phyloP scores from a whole-genome alignment of 2,888 invertebrate genomes.

The Clunio marinus region DNA sequence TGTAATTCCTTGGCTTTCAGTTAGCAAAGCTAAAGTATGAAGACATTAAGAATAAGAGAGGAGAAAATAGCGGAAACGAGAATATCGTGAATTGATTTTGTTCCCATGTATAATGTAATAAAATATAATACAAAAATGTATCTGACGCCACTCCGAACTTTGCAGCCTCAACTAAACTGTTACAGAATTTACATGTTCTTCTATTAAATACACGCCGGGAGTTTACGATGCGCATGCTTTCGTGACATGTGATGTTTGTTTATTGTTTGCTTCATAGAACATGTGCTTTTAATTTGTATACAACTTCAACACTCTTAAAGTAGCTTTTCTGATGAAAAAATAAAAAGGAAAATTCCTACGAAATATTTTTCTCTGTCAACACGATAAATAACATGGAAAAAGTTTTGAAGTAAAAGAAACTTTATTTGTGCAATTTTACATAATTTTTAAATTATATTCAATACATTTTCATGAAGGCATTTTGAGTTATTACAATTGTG shows the following conservation, averaged over 20 bases:
- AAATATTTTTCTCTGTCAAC: no score
- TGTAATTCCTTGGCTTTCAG: neutral
- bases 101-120: neutral
- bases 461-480: no score
- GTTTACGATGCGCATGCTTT: constrained; percentile 1
- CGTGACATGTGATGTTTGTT: neutral
- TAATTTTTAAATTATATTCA: neutral
- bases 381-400: neutral
- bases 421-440: constrained; percentile 17
- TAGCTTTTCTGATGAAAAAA: neutral
- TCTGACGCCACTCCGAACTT: no score
- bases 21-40: no score
- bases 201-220: no score
- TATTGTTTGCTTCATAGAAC: neutral
- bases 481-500: neutral
- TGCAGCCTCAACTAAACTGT: neutral
- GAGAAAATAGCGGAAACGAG: no score
- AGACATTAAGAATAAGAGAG: no score
- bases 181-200: no score
- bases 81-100: no score
- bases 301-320: neutral
- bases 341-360: no score
- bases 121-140: neutral
- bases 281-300: neutral
- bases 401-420: neutral